phyloP scores from a whole-genome alignment of 2,797 vertebrate species.

The Eulemur coronatus region DNA sequence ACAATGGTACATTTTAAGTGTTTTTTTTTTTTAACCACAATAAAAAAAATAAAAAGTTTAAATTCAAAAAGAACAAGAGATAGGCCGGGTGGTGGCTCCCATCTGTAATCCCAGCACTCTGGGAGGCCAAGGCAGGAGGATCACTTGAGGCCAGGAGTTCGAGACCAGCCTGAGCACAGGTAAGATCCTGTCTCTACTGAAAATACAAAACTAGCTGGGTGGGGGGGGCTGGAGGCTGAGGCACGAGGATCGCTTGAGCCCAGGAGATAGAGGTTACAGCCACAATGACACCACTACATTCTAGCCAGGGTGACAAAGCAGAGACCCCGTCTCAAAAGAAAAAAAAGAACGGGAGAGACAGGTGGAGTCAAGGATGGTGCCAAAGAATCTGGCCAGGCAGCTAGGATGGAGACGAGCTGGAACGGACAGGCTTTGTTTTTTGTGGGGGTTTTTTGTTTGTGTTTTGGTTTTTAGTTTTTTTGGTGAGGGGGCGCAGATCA shows the following conservation, averaged over 20 bases:
- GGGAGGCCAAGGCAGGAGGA: not conserved
- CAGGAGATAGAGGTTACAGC: not conserved
- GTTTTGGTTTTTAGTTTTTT: not conserved
- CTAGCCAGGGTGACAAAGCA: not conserved
- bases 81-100: not conserved
- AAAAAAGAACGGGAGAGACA: not conserved
- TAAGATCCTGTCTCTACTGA: no score
- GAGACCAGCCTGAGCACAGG: no score
- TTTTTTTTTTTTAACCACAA: not conserved
- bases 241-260: not conserved
- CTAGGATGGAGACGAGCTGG: not conserved
- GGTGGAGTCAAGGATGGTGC: not conserved
- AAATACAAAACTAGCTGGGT: no score
- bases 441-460: not conserved
- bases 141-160: not conserved
- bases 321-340: not conserved
- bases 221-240: not conserved
- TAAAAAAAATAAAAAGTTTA: not conserved
- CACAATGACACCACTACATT: not conserved
- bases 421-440: not conserved
- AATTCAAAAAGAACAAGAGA: not conserved
- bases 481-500: not conserved
- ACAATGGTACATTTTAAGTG: not conserved
- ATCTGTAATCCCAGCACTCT: not conserved
- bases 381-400: not conserved